A percentile compares a stretch with the other conserved stretches of the same genome.
Evolutionary conservation across 2,888 invertebrate genomes (phyloP).

Genomic region (Myopa tessellatipennis): DNA sequence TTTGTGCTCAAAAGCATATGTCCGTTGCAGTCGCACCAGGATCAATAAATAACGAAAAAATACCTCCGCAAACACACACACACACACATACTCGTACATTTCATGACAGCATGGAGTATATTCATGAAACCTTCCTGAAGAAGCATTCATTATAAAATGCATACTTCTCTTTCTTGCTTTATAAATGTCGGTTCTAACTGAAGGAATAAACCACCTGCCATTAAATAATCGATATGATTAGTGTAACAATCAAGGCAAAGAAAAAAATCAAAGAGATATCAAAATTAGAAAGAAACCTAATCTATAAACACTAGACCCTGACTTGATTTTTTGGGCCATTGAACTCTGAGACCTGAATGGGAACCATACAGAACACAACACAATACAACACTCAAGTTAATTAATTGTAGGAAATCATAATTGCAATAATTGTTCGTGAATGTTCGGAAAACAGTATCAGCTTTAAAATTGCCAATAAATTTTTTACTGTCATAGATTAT

Average conservation of each 20-base stretch:
- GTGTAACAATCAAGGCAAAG: neutral
- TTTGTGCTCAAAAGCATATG: too few species aligned
- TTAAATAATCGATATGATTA: neutral
- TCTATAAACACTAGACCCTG: neutral
- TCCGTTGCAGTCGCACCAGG: too few species aligned
- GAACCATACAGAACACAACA: neutral
- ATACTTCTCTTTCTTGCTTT: too few species aligned
- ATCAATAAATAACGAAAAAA: too few species aligned
- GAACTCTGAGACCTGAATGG: neutral
- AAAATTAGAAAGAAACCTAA: too few species aligned
- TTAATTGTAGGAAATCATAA: neutral
- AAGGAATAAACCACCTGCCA: neutral
- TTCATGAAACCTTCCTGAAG: too few species aligned
- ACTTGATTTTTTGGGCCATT: neutral
- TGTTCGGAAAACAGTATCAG: too few species aligned
- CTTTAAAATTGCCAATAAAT: neutral
- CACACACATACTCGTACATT: too few species aligned
- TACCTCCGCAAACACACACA: too few species aligned
- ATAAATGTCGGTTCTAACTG: neutral
- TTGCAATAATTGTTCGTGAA: neutral
- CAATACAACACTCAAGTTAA: slow-evolving; percentile 4
- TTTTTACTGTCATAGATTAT: too few species aligned
- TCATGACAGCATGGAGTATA: too few species aligned
- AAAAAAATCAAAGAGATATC: neutral
- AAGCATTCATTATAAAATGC: too few species aligned